phyloP scores from a whole-genome alignment of 2,888 invertebrate genomes.

The Oithona nana region DNA sequence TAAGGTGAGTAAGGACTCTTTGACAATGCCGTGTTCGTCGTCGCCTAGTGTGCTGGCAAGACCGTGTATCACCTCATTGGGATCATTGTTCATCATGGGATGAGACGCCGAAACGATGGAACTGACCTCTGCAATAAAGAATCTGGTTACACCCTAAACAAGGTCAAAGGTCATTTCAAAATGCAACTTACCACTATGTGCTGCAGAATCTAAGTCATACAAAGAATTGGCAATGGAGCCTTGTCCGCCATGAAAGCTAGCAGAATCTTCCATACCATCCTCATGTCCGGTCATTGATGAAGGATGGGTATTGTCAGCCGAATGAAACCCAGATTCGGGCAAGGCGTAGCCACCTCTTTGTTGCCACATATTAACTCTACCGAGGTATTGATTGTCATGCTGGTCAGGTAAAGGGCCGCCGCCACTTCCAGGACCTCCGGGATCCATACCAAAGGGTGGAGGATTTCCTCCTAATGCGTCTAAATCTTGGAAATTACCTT shows the following conservation, averaged over 20 bases:
- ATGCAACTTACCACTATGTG: neutral
- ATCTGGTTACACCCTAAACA: neutral
- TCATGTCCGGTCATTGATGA: slow-evolving; percentile 5
- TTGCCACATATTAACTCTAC: too few species aligned
- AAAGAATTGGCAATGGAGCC: neutral
- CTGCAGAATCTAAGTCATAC: neutral
- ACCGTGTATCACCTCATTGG: neutral
- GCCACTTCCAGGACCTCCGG: too few species aligned
- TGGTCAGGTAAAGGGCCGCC: too few species aligned
- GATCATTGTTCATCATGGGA: neutral
- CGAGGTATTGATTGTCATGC: too few species aligned
- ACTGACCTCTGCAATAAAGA: neutral
- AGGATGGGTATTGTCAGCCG: slow-evolving; percentile 27
- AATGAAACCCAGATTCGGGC: slow-evolving; percentile 31
- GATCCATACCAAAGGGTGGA: too few species aligned
- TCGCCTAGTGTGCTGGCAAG: slow-evolving; percentile 32
- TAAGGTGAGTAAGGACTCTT: slow-evolving; percentile 95
- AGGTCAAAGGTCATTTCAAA: neutral
- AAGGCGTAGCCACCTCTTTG: too few species aligned
- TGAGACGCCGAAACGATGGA: neutral
- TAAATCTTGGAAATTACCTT: too few species aligned
- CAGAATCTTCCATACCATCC: neutral
- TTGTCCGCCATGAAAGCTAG: neutral
- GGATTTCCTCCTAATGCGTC: too few species aligned
- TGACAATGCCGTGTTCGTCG: slow-evolving; percentile 87